Base-by-base conservation (phyloP, 2,888 invertebrate species). In the Limenitis camilla region DNA sequence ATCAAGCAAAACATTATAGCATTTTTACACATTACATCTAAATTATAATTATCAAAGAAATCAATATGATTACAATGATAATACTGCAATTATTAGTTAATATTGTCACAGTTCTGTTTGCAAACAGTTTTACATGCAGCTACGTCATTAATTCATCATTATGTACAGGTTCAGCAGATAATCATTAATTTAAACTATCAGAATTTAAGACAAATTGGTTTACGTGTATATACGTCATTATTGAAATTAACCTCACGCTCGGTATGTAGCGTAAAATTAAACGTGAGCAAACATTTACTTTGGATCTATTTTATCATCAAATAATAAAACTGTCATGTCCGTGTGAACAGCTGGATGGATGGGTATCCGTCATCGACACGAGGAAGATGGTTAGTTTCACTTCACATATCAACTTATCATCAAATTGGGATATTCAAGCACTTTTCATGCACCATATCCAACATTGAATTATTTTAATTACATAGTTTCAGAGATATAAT, bases 1-100 rank as follows among this genome's bases (percentile, higher is more conserved):
- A 84, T 71, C 77, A 85, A 83, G 83, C 79, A 79, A 69, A 45
- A 70, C 68, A 67, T 64, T 78, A 79, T 81, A 82, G 77, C 72
- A 60, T 45, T 55, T 44, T 51, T 49, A 38, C 43, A 55, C n/a
- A 36, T 51, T 46, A 45, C 8, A 47, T 32, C 45, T 35, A 52
- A 36, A 49, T 29, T 38, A 49, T 45, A 19, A 19, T 11, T 35
- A 49, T 49, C 55, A 56, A 52, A 50, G 19, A 55, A 50, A 43
- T 55, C 32, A 55, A 44, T 32, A 35, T 49, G 43, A 51, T 44
- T 48, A 40, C 38, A 48, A 32, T 55, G 45, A 52, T 46, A 48
- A 43, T 6, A 36, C 44, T 35, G 9, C 11, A 28, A 28, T 29
- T 36, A 10, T 9, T 1, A 8, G 10, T 29, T 11, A 35, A 29